phyloP scores from a whole-genome alignment of 2,113 vertebrate species.

The Alethe diademata region DNA sequence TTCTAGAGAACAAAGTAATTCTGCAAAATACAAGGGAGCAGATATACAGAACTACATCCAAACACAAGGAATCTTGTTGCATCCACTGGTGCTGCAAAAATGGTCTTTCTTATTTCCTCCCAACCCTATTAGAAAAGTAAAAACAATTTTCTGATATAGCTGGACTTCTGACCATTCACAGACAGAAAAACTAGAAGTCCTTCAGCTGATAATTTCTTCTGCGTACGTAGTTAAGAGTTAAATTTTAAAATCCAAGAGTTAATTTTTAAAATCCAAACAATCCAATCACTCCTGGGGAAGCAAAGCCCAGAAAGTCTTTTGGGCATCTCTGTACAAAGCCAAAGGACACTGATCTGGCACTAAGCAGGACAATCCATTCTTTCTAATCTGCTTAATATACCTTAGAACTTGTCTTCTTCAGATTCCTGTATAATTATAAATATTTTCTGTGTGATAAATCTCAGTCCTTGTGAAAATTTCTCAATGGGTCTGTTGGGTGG shows the following conservation, averaged over 20 bases:
- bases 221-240: not conserved
- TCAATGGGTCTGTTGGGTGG: not conserved
- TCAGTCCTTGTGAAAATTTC: not conserved
- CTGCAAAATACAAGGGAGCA: not conserved
- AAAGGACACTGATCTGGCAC: not conserved
- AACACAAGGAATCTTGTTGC: not conserved
- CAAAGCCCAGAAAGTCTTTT: not conserved
- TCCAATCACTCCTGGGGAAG: not conserved
- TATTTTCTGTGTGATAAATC: not conserved
- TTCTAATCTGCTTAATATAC: not conserved
- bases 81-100: not conserved
- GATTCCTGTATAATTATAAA: not conserved
- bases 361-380: not conserved
- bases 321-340: not conserved
- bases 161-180: not conserved
- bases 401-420: not conserved
- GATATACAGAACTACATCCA: not conserved
- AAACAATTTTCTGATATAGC: not conserved
- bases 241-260: not conserved
- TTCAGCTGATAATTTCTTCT: not conserved
- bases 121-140: not conserved
- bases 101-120: not conserved
- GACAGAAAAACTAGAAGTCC: not conserved
- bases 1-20: not conserved
- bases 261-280: not conserved